phyloP scores from a whole-genome alignment of 2,113 vertebrate species.

The Promerops cafer region DNA sequence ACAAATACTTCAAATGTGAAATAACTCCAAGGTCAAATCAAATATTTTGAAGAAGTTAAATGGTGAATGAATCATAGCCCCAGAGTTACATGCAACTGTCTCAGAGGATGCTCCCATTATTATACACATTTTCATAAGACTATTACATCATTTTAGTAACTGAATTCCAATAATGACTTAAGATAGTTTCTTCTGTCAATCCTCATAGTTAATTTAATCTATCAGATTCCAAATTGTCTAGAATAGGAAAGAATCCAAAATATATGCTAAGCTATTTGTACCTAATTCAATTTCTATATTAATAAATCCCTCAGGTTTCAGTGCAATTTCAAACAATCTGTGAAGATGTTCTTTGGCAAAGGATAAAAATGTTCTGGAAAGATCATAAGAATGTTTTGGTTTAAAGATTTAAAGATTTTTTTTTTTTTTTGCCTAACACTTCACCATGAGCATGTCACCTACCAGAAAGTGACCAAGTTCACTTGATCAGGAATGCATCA shows the following conservation, averaged over 20 bases:
- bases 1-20: neutral
- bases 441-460: neutral
- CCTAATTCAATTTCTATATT: neutral
- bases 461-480: neutral
- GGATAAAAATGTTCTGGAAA: neutral
- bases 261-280: neutral
- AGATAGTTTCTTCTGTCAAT: neutral
- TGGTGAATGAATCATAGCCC: neutral
- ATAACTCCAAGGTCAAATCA: neutral
- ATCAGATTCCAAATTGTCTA: constrained; percentile 13
- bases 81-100: neutral
- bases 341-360: neutral
- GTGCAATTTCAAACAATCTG: neutral
- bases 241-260: neutral
- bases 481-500: neutral
- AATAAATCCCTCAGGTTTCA: neutral
- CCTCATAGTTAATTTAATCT: neutral
- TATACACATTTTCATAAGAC: neutral
- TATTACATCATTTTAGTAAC: neutral
- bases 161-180: neutral
- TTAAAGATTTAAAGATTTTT: neutral
- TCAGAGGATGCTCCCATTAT: neutral
- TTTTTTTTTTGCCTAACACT: neutral
- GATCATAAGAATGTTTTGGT: neutral
- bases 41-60: neutral